Conservation (phyloP, 2,888 invertebrate genomes). For the Mantis religiosa region DNA sequence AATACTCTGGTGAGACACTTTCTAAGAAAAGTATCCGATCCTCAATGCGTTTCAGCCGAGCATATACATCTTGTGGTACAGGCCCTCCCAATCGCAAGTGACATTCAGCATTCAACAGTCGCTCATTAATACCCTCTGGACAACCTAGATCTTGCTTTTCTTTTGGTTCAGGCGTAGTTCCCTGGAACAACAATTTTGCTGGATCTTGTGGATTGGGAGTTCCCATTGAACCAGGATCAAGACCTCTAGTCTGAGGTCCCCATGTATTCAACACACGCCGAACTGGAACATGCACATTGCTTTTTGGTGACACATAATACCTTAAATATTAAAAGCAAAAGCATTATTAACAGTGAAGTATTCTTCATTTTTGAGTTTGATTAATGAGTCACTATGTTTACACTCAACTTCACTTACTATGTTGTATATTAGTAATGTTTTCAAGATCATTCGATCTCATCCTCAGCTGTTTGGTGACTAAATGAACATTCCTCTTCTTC, state of each 20-base stretch:
- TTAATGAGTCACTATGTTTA: no score
- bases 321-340: no score
- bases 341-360: no score
- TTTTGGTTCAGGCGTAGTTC: neutral
- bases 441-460: no score
- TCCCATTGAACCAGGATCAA: slow-evolving; percentile 21
- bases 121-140: slow-evolving; percentile 59
- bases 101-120: slow-evolving; percentile 61
- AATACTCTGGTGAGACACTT: slow-evolving; percentile 76
- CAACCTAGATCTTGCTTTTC: neutral
- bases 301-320: neutral
- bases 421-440: no score
- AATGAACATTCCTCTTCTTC: no score
- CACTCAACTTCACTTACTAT: no score
- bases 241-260: slow-evolving; percentile 58
- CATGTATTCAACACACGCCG: slow-evolving; percentile 65
- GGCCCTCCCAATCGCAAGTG: slow-evolving; percentile 50
- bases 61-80: slow-evolving; percentile 60
- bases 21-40: slow-evolving; percentile 68
- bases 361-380: no score
- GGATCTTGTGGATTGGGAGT: slow-evolving; percentile 8
- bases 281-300: slow-evolving; percentile 47
- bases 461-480: no score
- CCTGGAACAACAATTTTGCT: neutral
- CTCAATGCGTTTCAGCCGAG: slow-evolving; percentile 68